Percentiles rank a stretch among this genome's conserved stretches.
These are phyloP conservation scores for Porites cylindrica DNA, from an alignment of 92 coral and sea anemone species.

Conservation along the genomic window DNA sequence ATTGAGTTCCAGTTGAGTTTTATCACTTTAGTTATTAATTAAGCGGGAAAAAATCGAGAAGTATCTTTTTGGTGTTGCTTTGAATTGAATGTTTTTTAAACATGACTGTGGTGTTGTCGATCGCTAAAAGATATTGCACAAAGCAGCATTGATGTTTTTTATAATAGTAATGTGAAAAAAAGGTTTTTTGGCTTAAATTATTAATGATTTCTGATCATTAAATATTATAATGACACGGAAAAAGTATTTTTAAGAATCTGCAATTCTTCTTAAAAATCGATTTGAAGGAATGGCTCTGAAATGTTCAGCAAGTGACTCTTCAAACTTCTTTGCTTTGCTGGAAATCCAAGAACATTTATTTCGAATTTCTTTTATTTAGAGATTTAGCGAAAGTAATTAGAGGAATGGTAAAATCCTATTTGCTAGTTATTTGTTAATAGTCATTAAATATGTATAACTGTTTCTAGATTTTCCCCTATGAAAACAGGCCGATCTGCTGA, in stretches of 20 bases:
- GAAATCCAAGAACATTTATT: neutral
- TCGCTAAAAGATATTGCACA: neutral
- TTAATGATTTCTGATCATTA: neutral
- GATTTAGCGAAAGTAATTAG: neutral
- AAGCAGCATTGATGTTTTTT: neutral
- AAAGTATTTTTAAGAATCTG: neutral
- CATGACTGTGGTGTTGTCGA: neutral
- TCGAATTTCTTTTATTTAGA: neutral
- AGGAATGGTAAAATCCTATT: neutral
- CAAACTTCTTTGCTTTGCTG: neutral
- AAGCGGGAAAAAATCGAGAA: neutral
- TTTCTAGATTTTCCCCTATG: constrained; percentile 4
- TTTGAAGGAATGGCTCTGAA: neutral
- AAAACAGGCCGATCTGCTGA: constrained; percentile 3
- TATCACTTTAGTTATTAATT: neutral
- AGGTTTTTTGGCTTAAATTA: neutral
- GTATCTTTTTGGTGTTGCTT: neutral
- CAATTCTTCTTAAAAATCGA: neutral
- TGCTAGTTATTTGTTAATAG: neutral
- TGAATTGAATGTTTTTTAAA: neutral
- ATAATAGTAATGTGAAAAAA: neutral
- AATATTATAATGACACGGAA: neutral
- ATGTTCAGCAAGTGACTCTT: neutral
- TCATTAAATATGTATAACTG: constrained; percentile 4
- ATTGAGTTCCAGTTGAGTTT: neutral